Evolutionary conservation across 2,113 vertebrate species (phyloP).

Genomic region (Callipepla squamata): DNA sequence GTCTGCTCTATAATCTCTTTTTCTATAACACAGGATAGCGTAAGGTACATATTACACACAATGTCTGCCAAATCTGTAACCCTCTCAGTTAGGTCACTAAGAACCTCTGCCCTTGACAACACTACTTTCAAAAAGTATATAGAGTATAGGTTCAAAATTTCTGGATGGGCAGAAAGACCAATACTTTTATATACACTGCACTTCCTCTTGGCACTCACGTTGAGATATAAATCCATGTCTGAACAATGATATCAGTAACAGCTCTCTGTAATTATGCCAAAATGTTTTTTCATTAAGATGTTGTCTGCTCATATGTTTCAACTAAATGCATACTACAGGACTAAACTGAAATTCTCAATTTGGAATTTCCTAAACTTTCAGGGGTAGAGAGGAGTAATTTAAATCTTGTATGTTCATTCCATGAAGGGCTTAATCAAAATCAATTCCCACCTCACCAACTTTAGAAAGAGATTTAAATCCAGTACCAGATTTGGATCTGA

Average conservation of each 20-base stretch:
- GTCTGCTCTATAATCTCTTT: slow-evolving; percentile 27
- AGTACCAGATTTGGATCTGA: slow-evolving; percentile 51
- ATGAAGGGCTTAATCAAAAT: slow-evolving; percentile 39
- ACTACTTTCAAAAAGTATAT: not conserved
- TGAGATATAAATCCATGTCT: slow-evolving; percentile 16
- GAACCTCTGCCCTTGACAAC: not conserved
- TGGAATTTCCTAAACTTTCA: slow-evolving; percentile 17
- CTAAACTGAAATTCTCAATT: not conserved
- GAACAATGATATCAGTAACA: not conserved
- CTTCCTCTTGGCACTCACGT: not conserved
- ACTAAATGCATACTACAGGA: not conserved
- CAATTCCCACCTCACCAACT: slow-evolving; percentile 31
- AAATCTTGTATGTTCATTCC: not conserved
- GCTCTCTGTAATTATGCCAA: not conserved
- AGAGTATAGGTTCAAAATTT: not conserved
- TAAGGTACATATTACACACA: not conserved
- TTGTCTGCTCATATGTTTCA: slow-evolving; percentile 7
- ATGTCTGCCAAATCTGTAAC: slow-evolving; percentile 11
- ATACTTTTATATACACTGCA: not conserved
- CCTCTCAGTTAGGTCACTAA: not conserved
- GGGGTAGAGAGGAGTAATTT: not conserved
- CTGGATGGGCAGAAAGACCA: not conserved
- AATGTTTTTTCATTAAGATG: slow-evolving; percentile 8
- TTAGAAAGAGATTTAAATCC: slow-evolving; percentile 51
- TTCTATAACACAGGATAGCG: not conserved